phyloP scores from a whole-genome alignment of 2,797 vertebrate species.

The Octomys mimax region DNA sequence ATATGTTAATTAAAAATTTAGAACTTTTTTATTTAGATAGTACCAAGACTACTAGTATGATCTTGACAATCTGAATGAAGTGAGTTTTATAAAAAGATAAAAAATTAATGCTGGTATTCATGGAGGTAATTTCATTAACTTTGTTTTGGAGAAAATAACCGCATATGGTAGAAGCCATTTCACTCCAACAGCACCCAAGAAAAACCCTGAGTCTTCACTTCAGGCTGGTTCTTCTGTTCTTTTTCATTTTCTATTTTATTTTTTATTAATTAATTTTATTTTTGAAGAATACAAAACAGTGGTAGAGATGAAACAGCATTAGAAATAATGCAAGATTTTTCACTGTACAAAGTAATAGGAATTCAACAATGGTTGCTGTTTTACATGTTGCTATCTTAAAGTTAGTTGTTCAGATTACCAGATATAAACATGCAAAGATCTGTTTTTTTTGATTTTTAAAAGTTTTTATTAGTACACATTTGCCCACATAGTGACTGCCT shows the following conservation, averaged over 20 bases:
- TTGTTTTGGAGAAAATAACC: conserved; percentile 11
- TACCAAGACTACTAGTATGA: not conserved
- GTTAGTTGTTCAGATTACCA: too few relatives aligned
- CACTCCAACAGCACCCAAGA: not conserved
- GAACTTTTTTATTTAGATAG: conserved; percentile 37
- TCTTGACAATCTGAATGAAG: conserved; percentile 16
- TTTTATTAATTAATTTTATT: too few relatives aligned
- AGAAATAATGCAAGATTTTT: too few relatives aligned
- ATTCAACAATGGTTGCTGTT: too few relatives aligned
- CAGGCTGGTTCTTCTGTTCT: not conserved
- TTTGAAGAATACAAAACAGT: too few relatives aligned
- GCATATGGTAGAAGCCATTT: not conserved
- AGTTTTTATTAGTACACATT: not conserved
- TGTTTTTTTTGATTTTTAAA: not conserved
- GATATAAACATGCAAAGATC: too few relatives aligned
- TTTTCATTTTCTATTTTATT: not conserved
- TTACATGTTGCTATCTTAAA: too few relatives aligned
- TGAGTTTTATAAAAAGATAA: conserved; percentile 45
- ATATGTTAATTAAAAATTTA: not conserved
- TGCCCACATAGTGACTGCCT: not conserved
- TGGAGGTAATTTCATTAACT: not conserved
- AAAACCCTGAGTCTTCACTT: not conserved
- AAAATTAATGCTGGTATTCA: not conserved
- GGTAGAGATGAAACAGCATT: too few relatives aligned
- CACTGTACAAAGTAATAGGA: too few relatives aligned